Percentiles rank a stretch among this genome's conserved stretches.
These are phyloP conservation scores for Gallirallus australis DNA, from an alignment of 2,797 vertebrate species.

Conservation along the genomic window DNA sequence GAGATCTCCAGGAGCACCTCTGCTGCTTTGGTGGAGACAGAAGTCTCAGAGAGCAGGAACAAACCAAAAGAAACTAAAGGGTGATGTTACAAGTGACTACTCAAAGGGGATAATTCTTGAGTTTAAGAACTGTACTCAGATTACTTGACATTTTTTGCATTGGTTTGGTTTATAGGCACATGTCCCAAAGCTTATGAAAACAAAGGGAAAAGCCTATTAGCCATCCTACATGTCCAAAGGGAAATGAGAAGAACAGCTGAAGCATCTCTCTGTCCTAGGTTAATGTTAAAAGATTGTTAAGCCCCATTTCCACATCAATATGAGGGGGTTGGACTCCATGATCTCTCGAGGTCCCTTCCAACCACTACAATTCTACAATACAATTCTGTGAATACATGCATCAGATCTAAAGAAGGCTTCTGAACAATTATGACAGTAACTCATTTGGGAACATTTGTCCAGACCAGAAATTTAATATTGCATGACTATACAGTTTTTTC, in stretches of 20 bases:
- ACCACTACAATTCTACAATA: no score
- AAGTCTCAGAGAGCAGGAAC: background rate
- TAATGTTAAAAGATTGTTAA: background rate
- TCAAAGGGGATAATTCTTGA: background rate
- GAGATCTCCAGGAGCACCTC: background rate
- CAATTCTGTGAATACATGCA: background rate
- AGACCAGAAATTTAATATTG: background rate
- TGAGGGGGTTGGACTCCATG: no score
- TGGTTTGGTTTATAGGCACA: background rate
- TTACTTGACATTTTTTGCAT: background rate
- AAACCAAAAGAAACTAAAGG: background rate
- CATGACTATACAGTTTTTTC: background rate
- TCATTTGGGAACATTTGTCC: background rate
- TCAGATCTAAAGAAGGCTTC: background rate
- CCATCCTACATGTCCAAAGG: background rate
- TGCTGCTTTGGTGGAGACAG: background rate
- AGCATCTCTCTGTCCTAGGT: background rate
- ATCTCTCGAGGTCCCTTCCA: no score
- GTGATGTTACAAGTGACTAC: background rate
- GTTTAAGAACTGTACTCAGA: background rate
- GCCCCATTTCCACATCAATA: background rate
- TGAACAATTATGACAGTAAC: background rate
- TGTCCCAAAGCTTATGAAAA: background rate
- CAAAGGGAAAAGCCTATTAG: background rate
- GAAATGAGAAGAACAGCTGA: conserved; percentile 6